Conservation (phyloP, 2,113 vertebrate species). For the Clinocottus analis region DNA sequence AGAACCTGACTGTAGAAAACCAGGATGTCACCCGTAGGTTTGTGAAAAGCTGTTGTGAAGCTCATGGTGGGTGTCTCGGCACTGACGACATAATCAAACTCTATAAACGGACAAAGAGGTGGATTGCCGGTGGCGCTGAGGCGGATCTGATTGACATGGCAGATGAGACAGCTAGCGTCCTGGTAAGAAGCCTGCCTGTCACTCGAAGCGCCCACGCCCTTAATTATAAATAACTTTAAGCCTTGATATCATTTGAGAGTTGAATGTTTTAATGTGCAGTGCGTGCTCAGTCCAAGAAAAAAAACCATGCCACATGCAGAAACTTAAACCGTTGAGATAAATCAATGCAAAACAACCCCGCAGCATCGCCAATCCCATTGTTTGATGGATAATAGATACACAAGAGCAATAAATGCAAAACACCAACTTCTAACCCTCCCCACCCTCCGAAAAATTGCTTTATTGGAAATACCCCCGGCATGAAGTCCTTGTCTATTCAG, state of each 20-base stretch:
- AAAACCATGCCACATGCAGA: background rate
- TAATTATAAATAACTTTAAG: background rate
- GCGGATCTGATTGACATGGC: background rate
- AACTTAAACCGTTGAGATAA: background rate
- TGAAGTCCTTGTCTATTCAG: background rate
- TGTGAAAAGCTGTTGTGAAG: too few species aligned
- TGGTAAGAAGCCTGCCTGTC: background rate
- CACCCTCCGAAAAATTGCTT: too few species aligned
- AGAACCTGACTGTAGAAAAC: too few species aligned
- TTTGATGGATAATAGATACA: background rate
- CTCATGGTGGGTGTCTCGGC: too few species aligned
- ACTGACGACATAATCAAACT: background rate
- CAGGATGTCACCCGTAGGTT: too few species aligned
- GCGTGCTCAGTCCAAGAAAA: background rate
- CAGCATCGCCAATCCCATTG: too few species aligned
- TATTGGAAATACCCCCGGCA: background rate
- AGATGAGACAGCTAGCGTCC: background rate
- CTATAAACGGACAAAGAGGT: background rate
- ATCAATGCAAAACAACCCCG: background rate
- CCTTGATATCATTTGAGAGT: background rate
- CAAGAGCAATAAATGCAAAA: background rate
- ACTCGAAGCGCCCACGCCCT: background rate
- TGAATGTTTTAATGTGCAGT: background rate
- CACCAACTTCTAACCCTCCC: background rate
- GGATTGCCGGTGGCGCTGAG: background rate